Evolutionary conservation across 2,113 vertebrate genomes (phyloP).

Genomic region (Procavia capensis): DNA sequence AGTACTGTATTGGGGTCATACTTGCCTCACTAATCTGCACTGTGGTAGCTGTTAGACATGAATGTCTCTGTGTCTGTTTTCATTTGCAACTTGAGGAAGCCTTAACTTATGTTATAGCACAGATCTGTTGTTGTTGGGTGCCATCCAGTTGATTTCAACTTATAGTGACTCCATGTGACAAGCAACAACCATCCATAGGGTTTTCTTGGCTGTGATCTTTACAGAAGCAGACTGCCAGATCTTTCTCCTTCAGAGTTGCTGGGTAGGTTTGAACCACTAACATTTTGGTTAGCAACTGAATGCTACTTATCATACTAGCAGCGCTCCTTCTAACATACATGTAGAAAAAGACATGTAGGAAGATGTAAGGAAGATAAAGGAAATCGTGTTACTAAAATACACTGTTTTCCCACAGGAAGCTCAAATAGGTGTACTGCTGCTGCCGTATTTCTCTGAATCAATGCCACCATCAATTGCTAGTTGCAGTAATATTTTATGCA

Average conservation of each 20-base stretch:
- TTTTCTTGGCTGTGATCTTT: neutral
- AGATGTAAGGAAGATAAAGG: neutral
- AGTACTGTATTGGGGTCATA: neutral
- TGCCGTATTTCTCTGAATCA: neutral
- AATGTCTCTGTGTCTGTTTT: neutral
- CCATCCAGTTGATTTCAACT: neutral
- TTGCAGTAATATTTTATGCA: neutral
- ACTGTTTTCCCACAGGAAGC: neutral
- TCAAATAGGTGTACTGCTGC: neutral
- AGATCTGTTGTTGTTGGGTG: neutral
- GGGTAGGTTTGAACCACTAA: neutral
- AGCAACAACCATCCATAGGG: neutral
- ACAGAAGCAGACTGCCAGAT: neutral
- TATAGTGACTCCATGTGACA: neutral
- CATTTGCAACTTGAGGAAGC: neutral
- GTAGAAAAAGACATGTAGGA: neutral
- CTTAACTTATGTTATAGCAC: neutral
- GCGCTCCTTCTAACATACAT: neutral
- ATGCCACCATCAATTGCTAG: neutral
- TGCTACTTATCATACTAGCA: neutral
- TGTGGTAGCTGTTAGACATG: neutral
- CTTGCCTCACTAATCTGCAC: neutral
- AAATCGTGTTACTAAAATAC: neutral
- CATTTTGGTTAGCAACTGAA: neutral
- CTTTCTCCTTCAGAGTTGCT: neutral